These are phyloP conservation scores for Drosophila pruinosa DNA, from an alignment of 1,140 invertebrate species.

Conservation along the genomic window DNA sequence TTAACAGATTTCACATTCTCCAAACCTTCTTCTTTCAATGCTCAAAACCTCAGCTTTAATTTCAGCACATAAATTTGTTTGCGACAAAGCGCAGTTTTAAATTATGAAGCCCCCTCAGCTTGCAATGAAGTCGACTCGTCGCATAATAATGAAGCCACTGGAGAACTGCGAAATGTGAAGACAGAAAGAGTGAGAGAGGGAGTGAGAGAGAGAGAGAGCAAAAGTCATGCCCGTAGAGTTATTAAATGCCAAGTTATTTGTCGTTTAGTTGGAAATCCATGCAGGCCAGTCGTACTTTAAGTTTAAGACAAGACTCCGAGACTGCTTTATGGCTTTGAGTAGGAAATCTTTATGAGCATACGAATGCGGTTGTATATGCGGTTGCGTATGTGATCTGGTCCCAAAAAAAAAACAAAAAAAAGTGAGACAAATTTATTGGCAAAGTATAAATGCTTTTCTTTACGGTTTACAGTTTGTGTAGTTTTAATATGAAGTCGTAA, in stretches of 20 bases:
- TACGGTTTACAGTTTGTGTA: conserved; percentile 45
- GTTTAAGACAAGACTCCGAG: conserved; percentile 55
- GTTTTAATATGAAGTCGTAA: conserved; percentile 75
- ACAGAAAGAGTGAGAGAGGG: not conserved
- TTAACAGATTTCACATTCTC: not conserved
- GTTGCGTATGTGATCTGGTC: conserved; percentile 24
- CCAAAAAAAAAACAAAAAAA: conserved; percentile 21
- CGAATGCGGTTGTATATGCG: not conserved
- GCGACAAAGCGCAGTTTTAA: conserved; percentile 64
- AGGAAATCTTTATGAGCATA: conserved; percentile 73
- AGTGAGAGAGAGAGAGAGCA: not conserved
- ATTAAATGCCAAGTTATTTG: conserved; percentile 81
- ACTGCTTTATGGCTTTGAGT: conserved; percentile 76
- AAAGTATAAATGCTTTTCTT: conserved; percentile 70
- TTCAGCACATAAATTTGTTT: conserved; percentile 65
- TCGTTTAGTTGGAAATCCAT: conserved; percentile 77
- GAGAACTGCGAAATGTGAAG: not conserved
- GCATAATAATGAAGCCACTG: conserved; percentile 61
- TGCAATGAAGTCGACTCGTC: conserved; percentile 54
- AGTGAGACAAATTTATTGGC: conserved; percentile 75
- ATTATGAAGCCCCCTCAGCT: conserved; percentile 49
- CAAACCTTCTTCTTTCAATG: not conserved
- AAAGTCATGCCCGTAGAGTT: conserved; percentile 53
- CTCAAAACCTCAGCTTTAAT: conserved; percentile 52
- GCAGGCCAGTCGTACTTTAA: conserved; percentile 67